Base-by-base conservation (phyloP, 2,797 vertebrate genomes). In the Gouania willdenowi region DNA sequence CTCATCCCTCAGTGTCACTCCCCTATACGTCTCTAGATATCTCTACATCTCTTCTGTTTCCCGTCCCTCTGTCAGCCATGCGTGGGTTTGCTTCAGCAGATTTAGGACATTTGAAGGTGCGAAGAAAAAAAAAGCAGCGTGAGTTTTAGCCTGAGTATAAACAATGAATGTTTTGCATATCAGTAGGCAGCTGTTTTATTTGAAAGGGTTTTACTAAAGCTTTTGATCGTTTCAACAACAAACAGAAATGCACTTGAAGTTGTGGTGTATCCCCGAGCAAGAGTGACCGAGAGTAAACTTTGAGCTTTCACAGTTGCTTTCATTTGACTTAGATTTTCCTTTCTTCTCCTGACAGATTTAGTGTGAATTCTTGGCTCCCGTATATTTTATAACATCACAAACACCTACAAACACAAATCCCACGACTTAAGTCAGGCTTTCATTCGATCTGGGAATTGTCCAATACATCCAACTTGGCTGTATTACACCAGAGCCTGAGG, bases 1-100 rank as follows among this genome's bases (percentile, higher is more conserved):
- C 56, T 69, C 68, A 57, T 66, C 58, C 52, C 61, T 70, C 71
- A 53, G 26, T 34, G 61, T 60, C 70, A 71, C 68, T 75, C 63
- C 69, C 62, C 42, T 34, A 30, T 12, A 52, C 6, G 36, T 60
- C 64, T 19, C 43, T 53, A 47, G 43, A 45, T 60, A 56, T 51
- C 58, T 72, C 56, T 55, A 66, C 17, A 66, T 71, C 58, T 72
- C 56, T 55, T 66, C 17, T 66, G 71, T 75, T 68, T 64, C 59
- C 59, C 45, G 41, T 36, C 34, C 53, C 52, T 51, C 48, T 67
- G 26, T 30, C 43, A 48, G 57, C 26, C 43, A 10, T 5, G 26
- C 41, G 64, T 13, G 29, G 29, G 54, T 38, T 57, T 32, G 37
- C 48, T 33, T 39, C 36, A 42, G 47, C 41, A 38, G 33, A 74